A percentile compares a stretch with the other conserved stretches of the same genome.
Evolutionary conservation across 2,888 invertebrate species (phyloP).

Genomic region (Tetragonula carbonaria): DNA sequence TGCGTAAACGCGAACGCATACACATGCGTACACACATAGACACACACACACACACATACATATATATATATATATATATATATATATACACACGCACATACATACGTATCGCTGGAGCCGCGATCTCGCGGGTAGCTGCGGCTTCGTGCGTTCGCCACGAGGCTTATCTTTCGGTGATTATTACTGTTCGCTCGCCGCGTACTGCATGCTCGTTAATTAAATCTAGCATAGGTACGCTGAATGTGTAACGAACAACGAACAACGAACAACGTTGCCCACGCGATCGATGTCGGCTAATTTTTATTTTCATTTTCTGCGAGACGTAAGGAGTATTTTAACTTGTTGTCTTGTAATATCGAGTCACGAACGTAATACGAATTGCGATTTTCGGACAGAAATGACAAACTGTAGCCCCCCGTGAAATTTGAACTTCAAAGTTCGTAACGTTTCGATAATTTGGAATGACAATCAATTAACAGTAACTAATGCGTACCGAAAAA

Average conservation of each 20-base stretch:
- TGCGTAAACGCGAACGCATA: constrained; percentile 38
- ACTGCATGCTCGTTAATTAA: constrained; percentile 13
- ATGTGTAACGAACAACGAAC: background rate
- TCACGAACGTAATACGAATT: no score
- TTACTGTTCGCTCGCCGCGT: constrained; percentile 3
- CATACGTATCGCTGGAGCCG: background rate
- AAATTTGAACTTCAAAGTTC: no score
- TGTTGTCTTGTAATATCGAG: no score
- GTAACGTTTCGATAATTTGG: no score
- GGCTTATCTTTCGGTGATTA: constrained; percentile 5
- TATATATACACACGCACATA: no score
- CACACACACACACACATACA: no score
- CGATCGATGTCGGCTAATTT: constrained; percentile 9
- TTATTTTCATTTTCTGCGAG: background rate
- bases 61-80: no score
- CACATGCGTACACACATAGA: constrained; percentile 5
- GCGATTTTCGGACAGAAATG: no score
- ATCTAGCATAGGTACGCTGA: background rate
- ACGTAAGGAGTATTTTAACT: background rate
- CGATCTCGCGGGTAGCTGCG: constrained; percentile 3
- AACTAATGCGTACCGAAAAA: no score
- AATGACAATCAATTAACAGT: no score
- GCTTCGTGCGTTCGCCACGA: constrained; percentile 6
- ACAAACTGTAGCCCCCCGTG: no score
- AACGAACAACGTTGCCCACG: background rate